A percentile compares a stretch with the other conserved stretches of the same genome.
phyloP scores from a whole-genome alignment of 2,888 invertebrate species.

The Melinaea menophilus region DNA sequence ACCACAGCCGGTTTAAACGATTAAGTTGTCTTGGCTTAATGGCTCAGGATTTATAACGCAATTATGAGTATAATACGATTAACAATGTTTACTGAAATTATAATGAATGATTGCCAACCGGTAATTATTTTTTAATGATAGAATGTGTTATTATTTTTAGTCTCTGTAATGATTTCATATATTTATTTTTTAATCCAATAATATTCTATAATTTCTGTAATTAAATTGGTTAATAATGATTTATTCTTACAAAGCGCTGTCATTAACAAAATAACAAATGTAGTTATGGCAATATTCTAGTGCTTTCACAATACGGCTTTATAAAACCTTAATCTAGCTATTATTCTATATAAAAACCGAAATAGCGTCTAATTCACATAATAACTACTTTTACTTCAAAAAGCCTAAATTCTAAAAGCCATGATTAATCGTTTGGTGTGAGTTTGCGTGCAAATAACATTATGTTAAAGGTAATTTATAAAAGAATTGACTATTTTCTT shows the following conservation, averaged over 20 bases:
- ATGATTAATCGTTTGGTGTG: slow-evolving; percentile 17
- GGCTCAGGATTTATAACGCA: slow-evolving; percentile 17
- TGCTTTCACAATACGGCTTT: not conserved
- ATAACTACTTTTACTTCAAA: slow-evolving; percentile 25
- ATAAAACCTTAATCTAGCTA: slow-evolving; percentile 6
- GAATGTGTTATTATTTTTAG: no score
- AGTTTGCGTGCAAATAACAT: not conserved
- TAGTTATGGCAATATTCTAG: no score
- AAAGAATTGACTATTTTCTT: no score
- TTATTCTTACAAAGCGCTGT: no score
- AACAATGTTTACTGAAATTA: slow-evolving; percentile 24
- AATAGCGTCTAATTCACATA: slow-evolving; percentile 17
- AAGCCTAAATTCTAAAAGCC: slow-evolving; percentile 15
- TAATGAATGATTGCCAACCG: slow-evolving; percentile 12
- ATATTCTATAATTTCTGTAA: no score
- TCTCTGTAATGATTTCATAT: no score
- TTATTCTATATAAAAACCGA: slow-evolving; percentile 18
- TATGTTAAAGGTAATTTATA: no score
- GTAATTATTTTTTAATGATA: not conserved
- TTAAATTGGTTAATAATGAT: no score
- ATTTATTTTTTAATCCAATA: no score
- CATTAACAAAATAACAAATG: no score
- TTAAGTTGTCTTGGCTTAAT: slow-evolving; percentile 26
- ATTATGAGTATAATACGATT: slow-evolving; percentile 17
- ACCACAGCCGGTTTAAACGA: slow-evolving; percentile 14